phyloP scores from a whole-genome alignment of 2,888 invertebrate species.

The Liopterus haemorrhoidalis region DNA sequence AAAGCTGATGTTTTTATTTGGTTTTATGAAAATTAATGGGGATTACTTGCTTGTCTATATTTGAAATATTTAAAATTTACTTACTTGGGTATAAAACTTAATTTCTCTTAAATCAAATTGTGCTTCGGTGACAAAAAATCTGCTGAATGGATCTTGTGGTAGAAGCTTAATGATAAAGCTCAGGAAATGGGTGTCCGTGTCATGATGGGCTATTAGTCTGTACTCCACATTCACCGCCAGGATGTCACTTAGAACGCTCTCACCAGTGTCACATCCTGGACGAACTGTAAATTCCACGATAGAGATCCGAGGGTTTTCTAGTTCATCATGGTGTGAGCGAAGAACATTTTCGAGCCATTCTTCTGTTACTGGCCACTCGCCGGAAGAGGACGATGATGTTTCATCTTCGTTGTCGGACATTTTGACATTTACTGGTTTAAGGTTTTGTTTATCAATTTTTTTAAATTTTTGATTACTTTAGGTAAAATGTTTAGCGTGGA shows the following conservation, averaged over 20 bases:
- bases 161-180: slow-evolving; percentile 68
- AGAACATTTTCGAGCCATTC: slow-evolving; percentile 54
- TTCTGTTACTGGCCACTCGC: slow-evolving; percentile 52
- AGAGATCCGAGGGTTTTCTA: slow-evolving; percentile 39
- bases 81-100: slow-evolving; percentile 73
- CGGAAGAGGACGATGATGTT: slow-evolving; percentile 45
- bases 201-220: slow-evolving; percentile 39
- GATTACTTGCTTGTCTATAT: too few species aligned
- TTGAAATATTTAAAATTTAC: too few species aligned
- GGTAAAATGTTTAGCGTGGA: too few species aligned
- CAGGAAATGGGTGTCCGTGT: slow-evolving; percentile 38
- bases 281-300: slow-evolving; percentile 51
- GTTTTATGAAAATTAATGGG: too few species aligned
- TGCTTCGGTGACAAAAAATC: slow-evolving; percentile 74
- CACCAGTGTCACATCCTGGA: slow-evolving; percentile 59
- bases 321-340: slow-evolving; percentile 46
- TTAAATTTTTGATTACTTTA: too few species aligned
- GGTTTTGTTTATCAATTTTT: too few species aligned
- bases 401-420: slow-evolving; percentile 43
- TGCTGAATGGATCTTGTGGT: slow-evolving; percentile 71
- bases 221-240: slow-evolving; percentile 69
- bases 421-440: slow-evolving; percentile 1
- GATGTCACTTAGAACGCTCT: slow-evolving; percentile 71
- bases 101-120: slow-evolving; percentile 78
- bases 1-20: too few species aligned